Evolutionary conservation across 2,113 vertebrate genomes (phyloP).

Genomic region (Anoplopoma fimbria): DNA sequence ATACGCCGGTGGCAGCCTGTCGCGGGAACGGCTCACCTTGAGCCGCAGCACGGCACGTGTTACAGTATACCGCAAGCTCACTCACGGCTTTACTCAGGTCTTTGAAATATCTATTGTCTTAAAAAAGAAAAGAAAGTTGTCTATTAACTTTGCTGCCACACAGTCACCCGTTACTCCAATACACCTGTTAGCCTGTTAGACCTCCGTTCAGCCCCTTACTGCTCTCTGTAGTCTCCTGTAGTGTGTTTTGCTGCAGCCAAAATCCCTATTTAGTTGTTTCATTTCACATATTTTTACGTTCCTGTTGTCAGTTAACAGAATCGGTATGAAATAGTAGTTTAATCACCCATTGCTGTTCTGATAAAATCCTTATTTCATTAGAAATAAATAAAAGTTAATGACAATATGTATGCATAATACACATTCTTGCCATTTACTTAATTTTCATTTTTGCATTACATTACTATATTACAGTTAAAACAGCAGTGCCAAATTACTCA

Average conservation of each 20-base stretch:
- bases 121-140: background rate
- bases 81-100: background rate
- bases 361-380: background rate
- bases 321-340: background rate
- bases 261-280: background rate
- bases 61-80: background rate
- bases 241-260: no score
- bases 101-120: background rate
- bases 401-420: background rate
- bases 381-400: background rate
- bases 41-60: background rate
- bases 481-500: background rate
- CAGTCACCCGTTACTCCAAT: background rate
- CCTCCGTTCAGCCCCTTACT: no score
- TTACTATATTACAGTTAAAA: background rate
- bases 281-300: background rate
- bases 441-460: background rate
- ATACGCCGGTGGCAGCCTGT: background rate
- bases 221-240: background rate
- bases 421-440: background rate
- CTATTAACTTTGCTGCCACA: background rate
- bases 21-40: background rate
- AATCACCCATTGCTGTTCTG: background rate
- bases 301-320: background rate
- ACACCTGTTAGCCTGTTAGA: no score